These are phyloP conservation scores for Neodon shergylaensis DNA, from an alignment of 2,113 vertebrate genomes.

Conservation along the genomic window DNA sequence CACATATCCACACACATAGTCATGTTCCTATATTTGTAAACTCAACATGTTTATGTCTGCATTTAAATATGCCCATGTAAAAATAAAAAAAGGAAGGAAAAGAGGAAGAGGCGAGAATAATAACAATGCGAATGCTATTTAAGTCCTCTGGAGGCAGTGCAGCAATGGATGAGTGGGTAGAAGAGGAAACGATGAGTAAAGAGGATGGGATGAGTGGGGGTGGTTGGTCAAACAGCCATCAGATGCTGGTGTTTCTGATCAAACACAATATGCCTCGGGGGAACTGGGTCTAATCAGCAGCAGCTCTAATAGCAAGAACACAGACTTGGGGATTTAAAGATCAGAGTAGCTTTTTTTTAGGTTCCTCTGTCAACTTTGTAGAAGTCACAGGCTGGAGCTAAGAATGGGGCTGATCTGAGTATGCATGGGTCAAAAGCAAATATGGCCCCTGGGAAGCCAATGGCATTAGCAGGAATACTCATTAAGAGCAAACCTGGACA, in stretches of 20 bases:
- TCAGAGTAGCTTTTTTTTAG: not conserved
- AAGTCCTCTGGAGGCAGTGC: not conserved
- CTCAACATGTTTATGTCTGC: not conserved
- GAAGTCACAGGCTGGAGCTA: not conserved
- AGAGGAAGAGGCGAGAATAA: not conserved
- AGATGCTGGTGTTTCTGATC: slow-evolving; percentile 35
- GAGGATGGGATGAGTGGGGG: not conserved
- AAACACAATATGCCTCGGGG: not conserved
- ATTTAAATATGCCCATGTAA: not conserved
- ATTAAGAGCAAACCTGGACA: not conserved
- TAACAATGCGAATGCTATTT: slow-evolving; percentile 10
- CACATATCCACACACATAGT: not conserved
- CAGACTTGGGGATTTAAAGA: not conserved
- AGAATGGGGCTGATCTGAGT: not conserved
- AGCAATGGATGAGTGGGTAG: not conserved
- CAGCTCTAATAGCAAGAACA: not conserved
- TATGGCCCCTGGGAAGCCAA: not conserved
- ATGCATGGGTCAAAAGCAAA: not conserved
- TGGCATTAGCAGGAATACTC: not conserved
- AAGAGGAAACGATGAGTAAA: slow-evolving; percentile 33
- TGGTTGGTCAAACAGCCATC: not conserved
- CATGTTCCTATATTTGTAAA: slow-evolving; percentile 52
- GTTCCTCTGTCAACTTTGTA: not conserved
- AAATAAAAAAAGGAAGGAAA: not conserved
- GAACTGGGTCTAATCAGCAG: not conserved